These are phyloP conservation scores for Aporophyla nigra DNA, from an alignment of 2,888 invertebrate genomes.

Conservation along the genomic window DNA sequence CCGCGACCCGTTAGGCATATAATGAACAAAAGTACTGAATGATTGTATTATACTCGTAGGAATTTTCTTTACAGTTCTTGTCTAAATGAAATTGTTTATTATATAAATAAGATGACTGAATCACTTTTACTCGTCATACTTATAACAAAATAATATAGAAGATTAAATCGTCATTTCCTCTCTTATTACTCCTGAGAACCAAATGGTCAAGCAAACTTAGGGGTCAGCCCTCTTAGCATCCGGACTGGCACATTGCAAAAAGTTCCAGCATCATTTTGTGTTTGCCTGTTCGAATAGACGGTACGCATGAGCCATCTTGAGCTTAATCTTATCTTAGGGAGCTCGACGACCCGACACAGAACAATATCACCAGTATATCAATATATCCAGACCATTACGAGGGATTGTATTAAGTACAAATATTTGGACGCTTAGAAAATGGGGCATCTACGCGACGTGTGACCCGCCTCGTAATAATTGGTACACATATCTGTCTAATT, in stretches of 20 bases:
- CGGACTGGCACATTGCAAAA: not conserved
- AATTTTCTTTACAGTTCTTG: not conserved
- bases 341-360: not conserved
- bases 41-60: not conserved
- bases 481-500: constrained; percentile 49
- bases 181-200: not conserved
- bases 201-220: not conserved
- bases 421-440: constrained; percentile 54
- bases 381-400: not conserved
- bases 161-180: not conserved
- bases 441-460: constrained; percentile 20
- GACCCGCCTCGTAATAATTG: constrained; percentile 49
- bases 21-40: not conserved
- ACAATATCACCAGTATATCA: constrained; percentile 1
- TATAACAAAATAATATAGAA: not conserved
- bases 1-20: not conserved
- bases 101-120: not conserved
- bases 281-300: not conserved
- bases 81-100: not conserved
- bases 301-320: not conserved
- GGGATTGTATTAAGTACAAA: constrained; percentile 41
- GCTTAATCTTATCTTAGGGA: not conserved
- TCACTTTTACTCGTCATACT: not conserved
- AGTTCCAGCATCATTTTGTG: not conserved
- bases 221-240: not conserved